Conservation (phyloP, 2,888 invertebrate genomes). For the Archips xylosteana region DNA sequence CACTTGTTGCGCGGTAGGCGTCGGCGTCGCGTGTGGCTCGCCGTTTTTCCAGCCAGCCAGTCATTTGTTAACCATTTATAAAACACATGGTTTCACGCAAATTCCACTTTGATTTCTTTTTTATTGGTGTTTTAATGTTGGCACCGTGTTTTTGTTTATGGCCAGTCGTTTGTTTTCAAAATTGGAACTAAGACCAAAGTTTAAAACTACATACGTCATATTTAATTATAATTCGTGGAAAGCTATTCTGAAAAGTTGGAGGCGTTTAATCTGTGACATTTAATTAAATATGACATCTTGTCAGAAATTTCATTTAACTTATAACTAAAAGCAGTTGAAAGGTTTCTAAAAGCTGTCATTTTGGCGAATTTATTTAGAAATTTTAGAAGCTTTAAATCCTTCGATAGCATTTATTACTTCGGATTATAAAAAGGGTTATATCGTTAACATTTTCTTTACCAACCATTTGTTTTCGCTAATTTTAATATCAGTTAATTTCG, state of each 20-base stretch:
- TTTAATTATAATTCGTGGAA: no score
- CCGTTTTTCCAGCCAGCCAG: conserved; percentile 22
- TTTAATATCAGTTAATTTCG: background rate
- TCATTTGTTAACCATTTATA: conserved; percentile 27
- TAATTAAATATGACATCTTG: background rate
- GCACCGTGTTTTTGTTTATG: conserved; percentile 1
- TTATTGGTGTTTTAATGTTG: conserved; percentile 5
- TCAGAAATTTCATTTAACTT: background rate
- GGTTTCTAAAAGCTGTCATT: background rate
- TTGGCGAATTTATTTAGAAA: background rate
- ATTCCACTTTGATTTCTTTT: conserved; percentile 20
- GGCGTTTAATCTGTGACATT: background rate
- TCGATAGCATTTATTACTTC: background rate
- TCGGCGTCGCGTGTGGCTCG: conserved; percentile 26
- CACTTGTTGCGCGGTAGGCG: conserved; percentile 28
- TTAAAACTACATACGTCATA: no score
- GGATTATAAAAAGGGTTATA: no score
- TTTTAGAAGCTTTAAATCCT: background rate
- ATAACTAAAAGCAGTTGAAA: background rate
- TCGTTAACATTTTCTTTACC: no score
- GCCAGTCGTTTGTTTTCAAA: background rate
- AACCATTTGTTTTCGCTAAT: background rate
- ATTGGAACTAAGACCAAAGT: no score
- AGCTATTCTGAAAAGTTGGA: no score
- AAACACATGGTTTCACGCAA: conserved; percentile 18